phyloP scores from a whole-genome alignment of 2,797 vertebrate genomes.

The Zenarchopterus dispar region DNA sequence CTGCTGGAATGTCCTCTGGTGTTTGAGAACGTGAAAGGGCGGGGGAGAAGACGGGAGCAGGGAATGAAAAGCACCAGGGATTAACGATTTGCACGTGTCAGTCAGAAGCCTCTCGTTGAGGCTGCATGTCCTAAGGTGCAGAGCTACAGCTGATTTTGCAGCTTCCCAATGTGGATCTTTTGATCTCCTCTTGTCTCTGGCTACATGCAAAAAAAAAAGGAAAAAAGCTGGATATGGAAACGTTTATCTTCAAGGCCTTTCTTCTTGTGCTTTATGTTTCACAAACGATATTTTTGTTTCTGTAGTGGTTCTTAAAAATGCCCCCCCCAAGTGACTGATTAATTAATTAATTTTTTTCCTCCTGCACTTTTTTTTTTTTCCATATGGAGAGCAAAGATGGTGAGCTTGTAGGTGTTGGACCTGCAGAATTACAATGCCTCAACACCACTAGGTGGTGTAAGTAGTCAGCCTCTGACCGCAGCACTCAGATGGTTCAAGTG shows the following conservation, averaged over 20 bases:
- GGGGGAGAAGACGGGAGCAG: not conserved
- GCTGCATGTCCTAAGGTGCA: slow-evolving; percentile 27
- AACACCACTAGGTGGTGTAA: slow-evolving; percentile 75
- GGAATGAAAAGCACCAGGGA: slow-evolving; percentile 34
- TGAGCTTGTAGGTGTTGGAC: not conserved
- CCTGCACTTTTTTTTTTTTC: not conserved
- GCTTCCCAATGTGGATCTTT: slow-evolving; percentile 35
- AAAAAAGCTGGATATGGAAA: not conserved
- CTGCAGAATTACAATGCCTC: not conserved
- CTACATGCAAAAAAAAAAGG: not conserved
- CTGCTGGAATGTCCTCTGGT: slow-evolving; percentile 39
- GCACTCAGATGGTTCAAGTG: slow-evolving; percentile 9
- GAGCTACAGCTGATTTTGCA: slow-evolving; percentile 26
- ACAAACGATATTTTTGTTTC: not conserved
- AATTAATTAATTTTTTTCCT: not conserved
- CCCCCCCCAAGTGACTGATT: not conserved
- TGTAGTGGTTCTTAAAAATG: not conserved
- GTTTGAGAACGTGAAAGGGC: slow-evolving; percentile 10
- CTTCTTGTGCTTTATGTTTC: not conserved
- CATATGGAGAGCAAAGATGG: not conserved
- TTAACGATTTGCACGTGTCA: slow-evolving; percentile 52
- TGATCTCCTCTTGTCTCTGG: slow-evolving; percentile 37
- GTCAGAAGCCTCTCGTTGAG: slow-evolving; percentile 39
- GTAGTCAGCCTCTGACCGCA: slow-evolving; percentile 54
- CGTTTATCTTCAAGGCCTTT: not conserved